Percentiles rank a stretch among this genome's conserved stretches.
Conservation (phyloP, 37 sponge, comb jelly and placozoan species). For the Eunapius fragilis region DNA sequence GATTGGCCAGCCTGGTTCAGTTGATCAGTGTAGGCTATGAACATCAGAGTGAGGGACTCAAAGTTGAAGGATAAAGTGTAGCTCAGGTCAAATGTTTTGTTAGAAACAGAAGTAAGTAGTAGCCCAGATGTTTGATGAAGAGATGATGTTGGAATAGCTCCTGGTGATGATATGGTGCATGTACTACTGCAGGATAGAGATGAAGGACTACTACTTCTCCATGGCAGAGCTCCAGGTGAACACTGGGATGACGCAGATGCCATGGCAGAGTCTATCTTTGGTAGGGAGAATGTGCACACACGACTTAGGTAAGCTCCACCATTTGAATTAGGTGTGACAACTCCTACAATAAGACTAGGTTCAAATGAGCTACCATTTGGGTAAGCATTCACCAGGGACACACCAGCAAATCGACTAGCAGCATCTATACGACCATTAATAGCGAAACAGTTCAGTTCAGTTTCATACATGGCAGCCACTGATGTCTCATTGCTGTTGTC, state of each 20-base stretch:
- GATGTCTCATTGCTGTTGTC: neutral
- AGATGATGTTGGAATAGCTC: neutral
- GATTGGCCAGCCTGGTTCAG: neutral
- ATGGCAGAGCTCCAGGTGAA: neutral
- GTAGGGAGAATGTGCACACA: slow-evolving; percentile 10
- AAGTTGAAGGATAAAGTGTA: neutral
- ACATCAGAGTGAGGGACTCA: neutral
- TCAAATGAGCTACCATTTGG: neutral
- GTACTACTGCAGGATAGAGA: neutral
- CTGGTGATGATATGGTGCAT: neutral
- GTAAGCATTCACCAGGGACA: neutral
- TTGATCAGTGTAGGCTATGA: neutral
- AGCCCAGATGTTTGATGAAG: neutral
- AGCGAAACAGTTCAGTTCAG: neutral
- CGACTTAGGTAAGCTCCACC: neutral
- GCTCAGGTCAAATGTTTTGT: neutral
- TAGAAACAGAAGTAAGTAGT: neutral
- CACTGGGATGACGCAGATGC: neutral
- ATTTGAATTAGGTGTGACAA: neutral
- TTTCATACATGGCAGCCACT: slow-evolving; percentile 8
- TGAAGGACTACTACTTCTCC: neutral
- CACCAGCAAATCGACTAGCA: neutral
- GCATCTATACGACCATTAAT: neutral
- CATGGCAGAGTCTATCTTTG: slow-evolving; percentile 6
- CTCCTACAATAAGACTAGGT: neutral